Evolutionary conservation across 2,888 invertebrate genomes (phyloP).

Genomic region (Drosophila phalerata): DNA sequence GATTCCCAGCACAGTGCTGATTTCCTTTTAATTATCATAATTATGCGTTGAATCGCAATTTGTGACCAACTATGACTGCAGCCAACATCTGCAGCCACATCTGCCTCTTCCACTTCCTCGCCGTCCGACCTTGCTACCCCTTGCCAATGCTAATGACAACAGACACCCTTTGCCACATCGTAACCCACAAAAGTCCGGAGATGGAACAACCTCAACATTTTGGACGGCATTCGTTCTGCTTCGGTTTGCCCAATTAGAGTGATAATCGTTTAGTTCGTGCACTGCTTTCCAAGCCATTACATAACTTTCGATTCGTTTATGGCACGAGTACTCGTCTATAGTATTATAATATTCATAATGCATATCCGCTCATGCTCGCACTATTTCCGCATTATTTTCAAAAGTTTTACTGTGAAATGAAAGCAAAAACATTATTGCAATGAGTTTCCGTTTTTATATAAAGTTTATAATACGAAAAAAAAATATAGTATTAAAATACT

Average conservation of each 20-base stretch:
- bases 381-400: neutral
- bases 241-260: slow-evolving; percentile 17
- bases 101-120: neutral
- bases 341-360: neutral
- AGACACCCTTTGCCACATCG: neutral
- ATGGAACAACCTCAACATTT: slow-evolving; percentile 21
- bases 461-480: neutral
- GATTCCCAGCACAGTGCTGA: slow-evolving; percentile 47
- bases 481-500: neutral
- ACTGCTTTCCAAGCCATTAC: slow-evolving; percentile 15
- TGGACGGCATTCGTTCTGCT: slow-evolving; percentile 12
- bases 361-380: slow-evolving; percentile 1
- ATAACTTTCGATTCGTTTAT: slow-evolving; percentile 7
- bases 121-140: neutral
- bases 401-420: neutral
- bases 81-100: neutral
- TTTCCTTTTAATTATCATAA: slow-evolving; percentile 76
- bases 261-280: slow-evolving; percentile 9
- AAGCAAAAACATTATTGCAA: neutral
- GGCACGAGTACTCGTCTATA: too few species aligned
- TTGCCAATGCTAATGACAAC: slow-evolving; percentile 22
- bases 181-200: slow-evolving; percentile 13
- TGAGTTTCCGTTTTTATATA: neutral
- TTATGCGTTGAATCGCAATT: slow-evolving; percentile 63
- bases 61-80: slow-evolving; percentile 19